These are phyloP conservation scores for Arctopsyche grandis DNA, from an alignment of 1,140 invertebrate genomes.

Conservation along the genomic window DNA sequence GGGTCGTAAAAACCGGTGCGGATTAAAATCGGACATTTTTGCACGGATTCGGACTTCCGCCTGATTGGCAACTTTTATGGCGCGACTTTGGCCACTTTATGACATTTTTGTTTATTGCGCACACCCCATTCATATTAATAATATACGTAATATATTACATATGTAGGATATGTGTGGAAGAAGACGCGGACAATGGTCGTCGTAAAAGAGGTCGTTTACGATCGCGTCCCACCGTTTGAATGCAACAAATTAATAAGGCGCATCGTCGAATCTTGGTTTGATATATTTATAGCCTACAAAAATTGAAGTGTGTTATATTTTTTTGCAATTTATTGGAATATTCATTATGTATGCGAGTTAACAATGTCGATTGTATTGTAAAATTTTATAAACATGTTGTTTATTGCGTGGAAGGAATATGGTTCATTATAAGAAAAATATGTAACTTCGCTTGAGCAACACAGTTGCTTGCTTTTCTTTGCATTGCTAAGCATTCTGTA, in stretches of 20 bases:
- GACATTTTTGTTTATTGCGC: constrained; percentile 5
- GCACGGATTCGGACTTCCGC: constrained; percentile 3
- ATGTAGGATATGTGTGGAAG: too few relatives aligned
- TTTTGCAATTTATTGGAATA: too few relatives aligned
- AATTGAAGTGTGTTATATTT: too few relatives aligned
- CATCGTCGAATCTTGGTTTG: background rate
- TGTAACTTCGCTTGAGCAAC: too few relatives aligned
- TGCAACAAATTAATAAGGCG: constrained; percentile 7
- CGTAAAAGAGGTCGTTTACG: constrained; percentile 2
- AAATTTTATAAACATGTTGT: background rate
- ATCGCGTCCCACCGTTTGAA: background rate
- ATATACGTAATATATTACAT: too few relatives aligned
- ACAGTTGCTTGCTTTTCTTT: too few relatives aligned
- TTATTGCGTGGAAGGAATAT: background rate
- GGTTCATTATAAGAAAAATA: background rate
- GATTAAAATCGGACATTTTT: constrained; percentile 51
- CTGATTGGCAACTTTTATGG: constrained; percentile 43
- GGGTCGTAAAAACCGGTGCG: constrained; percentile 45
- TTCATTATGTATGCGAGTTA: background rate
- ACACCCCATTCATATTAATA: background rate
- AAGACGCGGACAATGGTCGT: background rate
- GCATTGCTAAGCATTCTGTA: background rate
- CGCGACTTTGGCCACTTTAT: constrained; percentile 11
- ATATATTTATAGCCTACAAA: too few relatives aligned
- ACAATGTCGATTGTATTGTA: background rate